These are phyloP conservation scores for Trachelipus rathkii DNA, from an alignment of 1,140 invertebrate genomes.

Conservation along the genomic window DNA sequence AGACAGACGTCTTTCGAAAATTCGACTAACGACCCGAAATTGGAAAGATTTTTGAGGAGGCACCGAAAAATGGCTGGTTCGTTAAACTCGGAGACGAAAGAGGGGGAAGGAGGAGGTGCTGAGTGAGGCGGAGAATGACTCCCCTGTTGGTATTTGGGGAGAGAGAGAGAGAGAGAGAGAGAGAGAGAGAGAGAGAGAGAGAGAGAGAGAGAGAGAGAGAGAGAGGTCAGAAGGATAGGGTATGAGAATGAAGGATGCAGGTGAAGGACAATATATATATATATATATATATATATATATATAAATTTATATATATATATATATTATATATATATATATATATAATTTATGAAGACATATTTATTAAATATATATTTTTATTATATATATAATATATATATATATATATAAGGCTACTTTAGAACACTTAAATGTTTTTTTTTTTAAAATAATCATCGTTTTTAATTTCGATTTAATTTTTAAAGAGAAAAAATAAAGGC, in stretches of 20 bases:
- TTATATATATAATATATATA: too few relatives aligned
- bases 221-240: neutral
- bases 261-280: neutral
- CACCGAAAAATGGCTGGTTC: constrained; percentile 1
- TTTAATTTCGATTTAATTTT: too few relatives aligned
- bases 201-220: too few relatives aligned
- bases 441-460: too few relatives aligned
- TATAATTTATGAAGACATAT: too few relatives aligned
- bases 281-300: too few relatives aligned
- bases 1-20: neutral
- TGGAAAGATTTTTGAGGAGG: constrained; percentile 1
- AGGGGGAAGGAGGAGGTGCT: neutral
- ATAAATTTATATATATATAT: too few relatives aligned
- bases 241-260: neutral
- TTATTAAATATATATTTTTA: too few relatives aligned
- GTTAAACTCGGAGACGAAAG: neutral
- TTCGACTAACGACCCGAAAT: neutral
- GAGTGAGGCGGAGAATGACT: neutral
- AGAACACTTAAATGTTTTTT: too few relatives aligned
- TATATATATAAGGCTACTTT: too few relatives aligned
- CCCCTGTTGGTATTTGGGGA: neutral
- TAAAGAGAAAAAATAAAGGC: too few relatives aligned
- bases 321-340: too few relatives aligned
- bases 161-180: constrained; percentile 10
- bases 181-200: neutral